These are phyloP conservation scores for Catamblyrhynchus diadema DNA, from an alignment of 2,797 vertebrate genomes.

Conservation along the genomic window DNA sequence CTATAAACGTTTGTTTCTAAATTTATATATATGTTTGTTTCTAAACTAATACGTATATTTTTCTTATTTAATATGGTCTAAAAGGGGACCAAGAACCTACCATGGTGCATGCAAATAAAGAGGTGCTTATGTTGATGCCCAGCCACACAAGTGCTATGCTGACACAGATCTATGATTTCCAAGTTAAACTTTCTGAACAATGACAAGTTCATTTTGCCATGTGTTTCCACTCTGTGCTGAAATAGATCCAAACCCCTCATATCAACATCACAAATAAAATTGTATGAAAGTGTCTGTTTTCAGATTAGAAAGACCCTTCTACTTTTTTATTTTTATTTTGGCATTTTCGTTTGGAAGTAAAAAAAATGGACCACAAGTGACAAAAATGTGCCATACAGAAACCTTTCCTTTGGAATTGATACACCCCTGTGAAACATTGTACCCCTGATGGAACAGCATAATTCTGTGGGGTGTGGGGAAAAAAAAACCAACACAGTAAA, in stretches of 20 bases:
- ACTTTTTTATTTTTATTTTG: neutral
- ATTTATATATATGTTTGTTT: neutral
- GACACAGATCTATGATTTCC: neutral
- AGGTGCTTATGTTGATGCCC: neutral
- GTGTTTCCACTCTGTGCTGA: neutral
- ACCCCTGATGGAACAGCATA: neutral
- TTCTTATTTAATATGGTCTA: neutral
- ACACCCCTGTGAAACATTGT: neutral
- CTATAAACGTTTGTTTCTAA: neutral
- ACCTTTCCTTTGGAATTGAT: neutral
- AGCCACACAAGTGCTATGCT: neutral
- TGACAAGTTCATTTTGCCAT: neutral
- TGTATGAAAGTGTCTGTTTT: neutral
- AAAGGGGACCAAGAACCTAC: neutral
- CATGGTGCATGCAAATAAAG: neutral
- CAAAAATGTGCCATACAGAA: neutral
- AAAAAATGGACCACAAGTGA: neutral
- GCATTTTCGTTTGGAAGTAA: neutral
- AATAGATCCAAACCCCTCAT: neutral
- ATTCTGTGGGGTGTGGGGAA: neutral
- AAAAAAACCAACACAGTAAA: rapidly evolving
- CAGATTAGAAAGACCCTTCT: neutral
- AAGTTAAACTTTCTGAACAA: neutral
- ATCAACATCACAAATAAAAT: neutral
- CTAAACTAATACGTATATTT: neutral